Percentiles rank a stretch among this genome's conserved stretches.
These are phyloP conservation scores for Taeniopygia guttata DNA, from an alignment of 2,797 vertebrate genomes.

Conservation along the genomic window DNA sequence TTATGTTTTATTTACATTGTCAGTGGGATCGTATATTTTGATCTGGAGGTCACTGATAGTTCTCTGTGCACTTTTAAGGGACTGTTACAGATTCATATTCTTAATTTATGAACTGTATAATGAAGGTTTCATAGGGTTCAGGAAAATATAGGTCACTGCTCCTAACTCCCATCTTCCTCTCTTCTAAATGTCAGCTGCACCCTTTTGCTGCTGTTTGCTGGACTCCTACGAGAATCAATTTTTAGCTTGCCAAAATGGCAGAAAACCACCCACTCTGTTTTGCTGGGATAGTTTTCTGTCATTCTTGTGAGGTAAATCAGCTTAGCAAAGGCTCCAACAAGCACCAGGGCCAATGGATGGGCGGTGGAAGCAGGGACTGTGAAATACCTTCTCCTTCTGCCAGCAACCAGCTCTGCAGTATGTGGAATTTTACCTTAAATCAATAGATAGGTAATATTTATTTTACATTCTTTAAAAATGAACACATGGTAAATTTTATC, in stretches of 20 bases:
- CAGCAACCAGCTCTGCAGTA: not conserved
- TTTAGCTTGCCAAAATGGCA: not conserved
- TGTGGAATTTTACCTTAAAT: not conserved
- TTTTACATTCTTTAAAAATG: not conserved
- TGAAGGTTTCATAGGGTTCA: not conserved
- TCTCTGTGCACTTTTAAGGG: not conserved
- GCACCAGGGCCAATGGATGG: not conserved
- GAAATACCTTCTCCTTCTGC: not conserved
- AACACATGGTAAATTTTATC: not conserved
- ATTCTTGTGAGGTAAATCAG: not conserved
- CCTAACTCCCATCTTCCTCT: not conserved
- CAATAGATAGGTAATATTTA: not conserved
- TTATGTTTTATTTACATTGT: not conserved
- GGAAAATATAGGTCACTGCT: not conserved
- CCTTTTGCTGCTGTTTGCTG: not conserved
- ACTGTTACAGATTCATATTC: not conserved
- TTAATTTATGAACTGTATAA: not conserved
- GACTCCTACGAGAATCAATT: not conserved
- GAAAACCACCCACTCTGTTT: not conserved
- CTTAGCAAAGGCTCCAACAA: conserved; percentile 3
- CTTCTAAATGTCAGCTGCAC: not conserved
- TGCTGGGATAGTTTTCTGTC: not conserved
- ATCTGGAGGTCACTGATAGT: not conserved
- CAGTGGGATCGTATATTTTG: not conserved
- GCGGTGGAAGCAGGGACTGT: not conserved